Evolutionary conservation across 2,797 vertebrate species (phyloP).

Genomic region (Sebastes taczanowskii): DNA sequence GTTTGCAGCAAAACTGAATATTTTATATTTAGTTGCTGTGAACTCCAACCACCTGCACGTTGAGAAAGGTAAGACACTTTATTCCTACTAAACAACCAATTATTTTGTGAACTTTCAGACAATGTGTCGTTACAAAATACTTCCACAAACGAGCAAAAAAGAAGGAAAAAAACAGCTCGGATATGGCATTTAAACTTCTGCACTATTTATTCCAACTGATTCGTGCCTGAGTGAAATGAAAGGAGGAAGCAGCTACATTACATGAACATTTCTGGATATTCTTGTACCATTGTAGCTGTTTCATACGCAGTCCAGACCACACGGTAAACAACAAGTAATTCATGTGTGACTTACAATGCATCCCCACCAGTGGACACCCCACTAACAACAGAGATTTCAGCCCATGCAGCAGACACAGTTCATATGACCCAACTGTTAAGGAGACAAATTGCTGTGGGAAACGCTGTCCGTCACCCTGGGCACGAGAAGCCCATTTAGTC

Average conservation of each 20-base stretch:
- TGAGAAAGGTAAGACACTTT: slow-evolving; percentile 14
- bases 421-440: slow-evolving; percentile 22
- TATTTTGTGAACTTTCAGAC: not conserved
- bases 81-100: not conserved
- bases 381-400: slow-evolving; percentile 13
- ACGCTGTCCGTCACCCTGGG: not conserved
- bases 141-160: not conserved
- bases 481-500: slow-evolving; percentile 18
- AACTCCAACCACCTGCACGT: not conserved
- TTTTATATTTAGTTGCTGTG: not conserved
- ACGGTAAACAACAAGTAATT: slow-evolving; percentile 29
- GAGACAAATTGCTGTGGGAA: slow-evolving; percentile 29
- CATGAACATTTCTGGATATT: too few relatives aligned
- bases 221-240: not conserved
- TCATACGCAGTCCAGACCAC: not conserved
- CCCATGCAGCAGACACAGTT: slow-evolving; percentile 1
- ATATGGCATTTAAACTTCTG: not conserved
- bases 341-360: slow-evolving; percentile 15
- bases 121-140: not conserved
- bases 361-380: slow-evolving; percentile 9
- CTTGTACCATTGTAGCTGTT: not conserved
- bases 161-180: not conserved
- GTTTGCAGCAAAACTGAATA: not conserved
- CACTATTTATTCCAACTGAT: not conserved
- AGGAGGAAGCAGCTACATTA: not conserved